A percentile compares a stretch with the other conserved stretches of the same genome.
Conservation (phyloP, 2,113 vertebrate species). For the Brachypodius melanocephalos region DNA sequence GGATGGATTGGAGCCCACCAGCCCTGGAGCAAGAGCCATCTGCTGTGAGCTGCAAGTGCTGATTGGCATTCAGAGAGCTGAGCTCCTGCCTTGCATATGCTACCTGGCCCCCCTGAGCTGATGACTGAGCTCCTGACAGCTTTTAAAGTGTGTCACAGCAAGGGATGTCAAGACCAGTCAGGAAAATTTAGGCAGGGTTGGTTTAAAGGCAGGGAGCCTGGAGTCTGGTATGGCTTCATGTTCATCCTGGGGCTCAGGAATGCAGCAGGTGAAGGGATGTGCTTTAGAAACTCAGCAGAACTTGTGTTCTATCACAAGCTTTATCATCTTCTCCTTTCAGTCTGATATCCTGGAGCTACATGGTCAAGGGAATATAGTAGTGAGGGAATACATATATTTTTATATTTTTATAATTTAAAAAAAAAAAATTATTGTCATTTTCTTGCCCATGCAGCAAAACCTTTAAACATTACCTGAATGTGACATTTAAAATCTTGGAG, state of each 20-base stretch:
- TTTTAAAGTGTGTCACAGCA: background rate
- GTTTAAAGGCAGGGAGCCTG: background rate
- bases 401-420: too few relatives aligned
- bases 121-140: conserved; percentile 7
- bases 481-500: background rate
- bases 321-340: background rate
- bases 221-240: background rate
- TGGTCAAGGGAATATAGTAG: background rate
- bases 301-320: background rate
- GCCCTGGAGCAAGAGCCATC: conserved; percentile 9
- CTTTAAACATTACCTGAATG: background rate
- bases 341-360: background rate
- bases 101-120: background rate
- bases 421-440: too few relatives aligned
- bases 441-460: background rate
- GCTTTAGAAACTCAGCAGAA: background rate
- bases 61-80: background rate
- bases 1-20: background rate
- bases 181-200: background rate
- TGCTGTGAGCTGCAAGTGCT: background rate
- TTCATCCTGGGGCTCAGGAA: background rate
- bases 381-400: too few relatives aligned
- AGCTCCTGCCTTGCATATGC: background rate
- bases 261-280: background rate
- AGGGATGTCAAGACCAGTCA: background rate